Percentiles rank a stretch among this genome's conserved stretches.
phyloP scores from a whole-genome alignment of 2,888 invertebrate species.

The Stenolophus ochropezus region DNA sequence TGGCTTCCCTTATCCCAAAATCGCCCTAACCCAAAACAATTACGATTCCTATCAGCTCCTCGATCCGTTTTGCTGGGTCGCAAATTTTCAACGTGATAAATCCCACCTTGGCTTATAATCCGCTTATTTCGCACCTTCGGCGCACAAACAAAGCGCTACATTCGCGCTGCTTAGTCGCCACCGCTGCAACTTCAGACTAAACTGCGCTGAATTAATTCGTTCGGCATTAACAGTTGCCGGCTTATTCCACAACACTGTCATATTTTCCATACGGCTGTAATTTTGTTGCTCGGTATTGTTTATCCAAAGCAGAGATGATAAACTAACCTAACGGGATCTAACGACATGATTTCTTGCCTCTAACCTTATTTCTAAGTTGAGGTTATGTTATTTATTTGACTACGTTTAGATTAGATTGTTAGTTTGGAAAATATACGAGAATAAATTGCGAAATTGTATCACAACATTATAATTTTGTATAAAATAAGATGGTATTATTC shows the following conservation, averaged over 20 bases:
- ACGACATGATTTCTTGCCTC: slow-evolving; percentile 17
- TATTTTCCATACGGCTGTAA: slow-evolving; percentile 21
- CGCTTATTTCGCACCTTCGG: slow-evolving; percentile 39
- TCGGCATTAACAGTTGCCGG: neutral
- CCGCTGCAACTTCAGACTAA: slow-evolving; percentile 8
- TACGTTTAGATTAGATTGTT: neutral
- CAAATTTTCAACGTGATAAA: slow-evolving; percentile 12
- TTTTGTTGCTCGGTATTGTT: slow-evolving; percentile 17
- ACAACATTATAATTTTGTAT: neutral
- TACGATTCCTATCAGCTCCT: slow-evolving; percentile 7
- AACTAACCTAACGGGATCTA: slow-evolving; percentile 2
- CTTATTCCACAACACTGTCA: neutral
- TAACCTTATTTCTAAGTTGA: neutral
- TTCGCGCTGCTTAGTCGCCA: neutral
- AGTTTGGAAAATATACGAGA: neutral
- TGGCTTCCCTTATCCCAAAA: neutral
- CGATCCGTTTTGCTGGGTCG: neutral
- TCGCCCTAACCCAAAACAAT: slow-evolving; percentile 1
- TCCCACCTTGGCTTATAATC: slow-evolving; percentile 30
- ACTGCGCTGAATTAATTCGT: neutral
- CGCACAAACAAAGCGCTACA: slow-evolving; percentile 26
- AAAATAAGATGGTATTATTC: neutral
- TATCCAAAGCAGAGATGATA: neutral
- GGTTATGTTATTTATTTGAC: slow-evolving; percentile 13
- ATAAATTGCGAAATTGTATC: neutral